Conservation (phyloP, 2,888 invertebrate genomes). For the Lumbricus terrestris region DNA sequence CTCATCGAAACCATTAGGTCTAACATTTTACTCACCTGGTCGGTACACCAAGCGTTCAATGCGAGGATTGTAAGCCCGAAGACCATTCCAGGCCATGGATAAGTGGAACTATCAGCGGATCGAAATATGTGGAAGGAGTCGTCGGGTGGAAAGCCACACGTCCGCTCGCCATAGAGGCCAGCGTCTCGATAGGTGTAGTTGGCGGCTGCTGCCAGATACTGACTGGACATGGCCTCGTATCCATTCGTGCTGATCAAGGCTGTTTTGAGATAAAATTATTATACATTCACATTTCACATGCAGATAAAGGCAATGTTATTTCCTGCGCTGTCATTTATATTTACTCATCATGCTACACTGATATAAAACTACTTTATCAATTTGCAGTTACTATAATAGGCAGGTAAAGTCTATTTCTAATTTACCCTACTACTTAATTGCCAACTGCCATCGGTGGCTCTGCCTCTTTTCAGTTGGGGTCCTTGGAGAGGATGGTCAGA, state of each 20-base stretch:
- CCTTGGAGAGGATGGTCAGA: too few species aligned
- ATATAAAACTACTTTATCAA: too few species aligned
- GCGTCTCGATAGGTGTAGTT: slow-evolving; percentile 45
- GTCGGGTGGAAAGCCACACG: slow-evolving; percentile 37
- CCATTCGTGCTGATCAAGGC: slow-evolving; percentile 60
- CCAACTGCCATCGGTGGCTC: too few species aligned
- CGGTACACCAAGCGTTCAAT: slow-evolving; percentile 40
- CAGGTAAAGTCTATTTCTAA: too few species aligned
- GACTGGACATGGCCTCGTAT: slow-evolving; percentile 54
- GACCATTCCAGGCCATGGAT: slow-evolving; percentile 40
- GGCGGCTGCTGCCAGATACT: slow-evolving; percentile 57
- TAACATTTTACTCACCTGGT: slow-evolving; percentile 49
- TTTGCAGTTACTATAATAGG: too few species aligned
- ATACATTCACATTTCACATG: not conserved
- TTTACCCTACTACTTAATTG: too few species aligned
- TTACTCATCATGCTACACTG: too few species aligned
- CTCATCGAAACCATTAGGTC: too few species aligned
- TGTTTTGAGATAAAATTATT: too few species aligned
- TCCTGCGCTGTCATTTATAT: too few species aligned
- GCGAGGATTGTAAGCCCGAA: slow-evolving; percentile 39
- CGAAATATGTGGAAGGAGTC: slow-evolving; percentile 39
- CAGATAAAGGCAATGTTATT: not conserved
- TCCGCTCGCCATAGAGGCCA: slow-evolving; percentile 27
- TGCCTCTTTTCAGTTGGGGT: too few species aligned
- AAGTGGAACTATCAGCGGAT: slow-evolving; percentile 23